Evolutionary conservation across 1,140 invertebrate species (phyloP).

Genomic region (Scaptomyza hsui): DNA sequence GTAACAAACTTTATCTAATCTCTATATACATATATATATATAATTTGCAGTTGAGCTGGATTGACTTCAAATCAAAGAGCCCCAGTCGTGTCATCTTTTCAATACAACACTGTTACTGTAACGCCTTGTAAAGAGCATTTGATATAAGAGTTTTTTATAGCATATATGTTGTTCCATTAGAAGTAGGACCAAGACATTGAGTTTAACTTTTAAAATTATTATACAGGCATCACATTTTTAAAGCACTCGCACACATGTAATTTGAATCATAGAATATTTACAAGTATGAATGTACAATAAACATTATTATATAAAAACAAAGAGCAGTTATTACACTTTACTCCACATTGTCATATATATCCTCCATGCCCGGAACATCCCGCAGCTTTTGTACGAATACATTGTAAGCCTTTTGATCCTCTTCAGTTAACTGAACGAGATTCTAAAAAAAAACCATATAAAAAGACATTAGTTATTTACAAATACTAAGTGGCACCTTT

Average conservation of each 20-base stretch:
- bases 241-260: conserved; percentile 19
- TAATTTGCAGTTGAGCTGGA: conserved; percentile 16
- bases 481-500: background rate
- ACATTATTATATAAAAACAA: conserved; percentile 6
- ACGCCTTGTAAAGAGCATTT: conserved; percentile 41
- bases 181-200: conserved; percentile 19
- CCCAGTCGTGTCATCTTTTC: background rate
- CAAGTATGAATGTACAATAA: conserved; percentile 35
- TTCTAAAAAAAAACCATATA: conserved; percentile 49
- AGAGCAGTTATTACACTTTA: conserved; percentile 1
- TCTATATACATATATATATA: background rate
- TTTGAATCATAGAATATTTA: conserved; percentile 26
- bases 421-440: conserved; percentile 37
- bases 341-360: conserved; percentile 72
- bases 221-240: conserved; percentile 21
- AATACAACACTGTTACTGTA: conserved; percentile 11
- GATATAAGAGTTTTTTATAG: conserved; percentile 29
- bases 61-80: background rate
- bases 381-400: conserved; percentile 54
- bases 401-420: conserved; percentile 56
- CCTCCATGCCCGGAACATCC: conserved; percentile 59
- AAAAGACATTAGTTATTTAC: background rate
- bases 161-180: conserved; percentile 40
- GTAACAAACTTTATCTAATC: background rate
- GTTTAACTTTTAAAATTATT: conserved; percentile 38